Evolutionary conservation across 2,888 invertebrate genomes (phyloP), one percentile per base, ranked within the genome.

Genomic region (Pammene fasciana): DNA sequence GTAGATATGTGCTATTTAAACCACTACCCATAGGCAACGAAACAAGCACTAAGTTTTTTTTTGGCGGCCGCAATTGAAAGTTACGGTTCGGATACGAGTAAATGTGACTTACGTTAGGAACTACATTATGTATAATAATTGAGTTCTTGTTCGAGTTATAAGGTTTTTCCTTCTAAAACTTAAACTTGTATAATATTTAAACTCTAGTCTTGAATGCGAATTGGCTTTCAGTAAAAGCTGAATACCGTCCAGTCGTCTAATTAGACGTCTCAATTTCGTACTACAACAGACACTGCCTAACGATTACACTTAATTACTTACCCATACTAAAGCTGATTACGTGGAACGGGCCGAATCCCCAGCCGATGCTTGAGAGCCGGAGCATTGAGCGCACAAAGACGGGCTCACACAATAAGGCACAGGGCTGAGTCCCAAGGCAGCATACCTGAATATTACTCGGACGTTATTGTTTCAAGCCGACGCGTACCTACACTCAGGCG

Each of bases 291-390:
- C 59, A 45, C 26, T 46, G 55, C 43, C 50, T 43, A 36, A 57
- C 57, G 36, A 67, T 59, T 36, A 62, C 46, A 55, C 48, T 62
- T 38, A 68, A 56, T 61, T 62, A 56, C 68, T 68, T 62, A 16
- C 43, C 68, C 52, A 64, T 43, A 68, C 48, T 50, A 64, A 57
- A 64, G 68, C 68, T 57, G 57, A 57, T 68, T 68, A 68, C 57
- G 26, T 6, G n/a, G 43, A 54, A 65, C 48, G 41, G 65, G 26
- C 59, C 34, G 41, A 70, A 60, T 70, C 70, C 70, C 70, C n/a
- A 60, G 65, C 38, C 64, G 67, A 65, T 70, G 70, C 65, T 70
- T 60, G 65, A 60, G 48, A 70, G 65, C 60, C 65, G 55, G 70
- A 48, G 60, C 52, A 59, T 68, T 68, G 57, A 54, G 52, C 64